Evolutionary conservation across 2,797 vertebrate genomes (phyloP).

Genomic region (Sebastes taczanowskii): DNA sequence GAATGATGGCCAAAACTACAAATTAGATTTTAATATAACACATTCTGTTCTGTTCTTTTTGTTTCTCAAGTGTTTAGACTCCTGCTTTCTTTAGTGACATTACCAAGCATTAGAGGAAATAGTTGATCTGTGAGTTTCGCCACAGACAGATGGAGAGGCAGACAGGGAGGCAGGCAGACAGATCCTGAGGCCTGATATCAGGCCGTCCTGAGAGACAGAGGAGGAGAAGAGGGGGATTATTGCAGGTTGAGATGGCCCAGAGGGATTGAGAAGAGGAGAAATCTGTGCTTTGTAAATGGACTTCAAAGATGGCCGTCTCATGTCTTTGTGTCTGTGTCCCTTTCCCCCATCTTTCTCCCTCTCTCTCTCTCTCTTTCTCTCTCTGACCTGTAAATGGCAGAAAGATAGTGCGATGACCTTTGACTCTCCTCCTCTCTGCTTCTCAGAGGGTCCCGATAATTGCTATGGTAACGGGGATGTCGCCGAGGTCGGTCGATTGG

Average conservation of each 20-base stretch:
- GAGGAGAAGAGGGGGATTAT: constrained; percentile 70
- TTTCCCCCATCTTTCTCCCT: background rate
- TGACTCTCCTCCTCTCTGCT: constrained; percentile 75
- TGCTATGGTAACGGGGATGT: constrained; percentile 80
- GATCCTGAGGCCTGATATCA: constrained; percentile 65
- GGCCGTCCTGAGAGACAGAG: constrained; percentile 42
- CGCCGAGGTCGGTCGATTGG: constrained; percentile 54
- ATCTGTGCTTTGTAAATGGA: constrained; percentile 82
- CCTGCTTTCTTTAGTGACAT: background rate
- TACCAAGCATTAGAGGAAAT: background rate
- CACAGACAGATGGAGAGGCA: constrained; percentile 11
- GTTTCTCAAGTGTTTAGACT: background rate
- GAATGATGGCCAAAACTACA: background rate
- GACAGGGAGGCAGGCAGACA: constrained; percentile 31
- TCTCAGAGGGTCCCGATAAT: constrained; percentile 79
- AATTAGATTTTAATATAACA: background rate
- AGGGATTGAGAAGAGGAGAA: constrained; percentile 72
- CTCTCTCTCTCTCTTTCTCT: constrained; percentile 1
- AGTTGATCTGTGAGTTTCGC: background rate
- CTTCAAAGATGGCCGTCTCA: constrained; percentile 86
- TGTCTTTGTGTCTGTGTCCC: constrained; percentile 72
- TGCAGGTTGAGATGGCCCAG: constrained; percentile 58
- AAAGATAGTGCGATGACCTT: constrained; percentile 78
- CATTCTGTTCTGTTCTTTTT: background rate
- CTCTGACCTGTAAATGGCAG: constrained; percentile 84